Percentiles rank a stretch among this genome's conserved stretches.
Evolutionary conservation across 2,797 vertebrate genomes (phyloP).

Genomic region (Girardinus metallicus): DNA sequence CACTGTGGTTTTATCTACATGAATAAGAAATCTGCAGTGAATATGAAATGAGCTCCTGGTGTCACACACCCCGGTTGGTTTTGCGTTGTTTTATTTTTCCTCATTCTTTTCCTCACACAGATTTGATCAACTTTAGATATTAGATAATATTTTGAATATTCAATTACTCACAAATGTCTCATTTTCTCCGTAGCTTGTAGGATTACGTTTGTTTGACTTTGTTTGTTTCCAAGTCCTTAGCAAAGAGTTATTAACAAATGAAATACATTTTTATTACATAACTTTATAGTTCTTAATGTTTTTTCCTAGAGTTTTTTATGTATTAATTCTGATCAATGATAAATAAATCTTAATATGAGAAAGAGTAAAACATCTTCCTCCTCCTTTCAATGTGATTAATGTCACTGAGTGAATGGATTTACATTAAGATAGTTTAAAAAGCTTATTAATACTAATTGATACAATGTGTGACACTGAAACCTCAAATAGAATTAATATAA

Average conservation of each 20-base stretch:
- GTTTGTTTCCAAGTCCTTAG: neutral
- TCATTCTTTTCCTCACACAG: neutral
- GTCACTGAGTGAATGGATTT: neutral
- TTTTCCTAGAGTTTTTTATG: neutral
- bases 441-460: neutral
- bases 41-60: slow-evolving; percentile 59
- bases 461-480: neutral
- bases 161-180: neutral
- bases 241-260: neutral
- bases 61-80: neutral
- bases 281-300: neutral
- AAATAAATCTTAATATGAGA: neutral
- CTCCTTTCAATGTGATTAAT: neutral
- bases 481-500: neutral
- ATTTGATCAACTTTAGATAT: neutral
- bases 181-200: neutral
- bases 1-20: neutral
- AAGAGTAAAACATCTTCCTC: neutral
- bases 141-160: neutral
- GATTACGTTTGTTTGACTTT: neutral
- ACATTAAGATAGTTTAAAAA: neutral
- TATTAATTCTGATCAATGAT: neutral
- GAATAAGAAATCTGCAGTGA: slow-evolving; percentile 41
- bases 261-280: neutral
- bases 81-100: neutral